phyloP scores from a whole-genome alignment of 30 jellyfish, hydroid and myxozoan species.

The Hydra vulgaris region DNA sequence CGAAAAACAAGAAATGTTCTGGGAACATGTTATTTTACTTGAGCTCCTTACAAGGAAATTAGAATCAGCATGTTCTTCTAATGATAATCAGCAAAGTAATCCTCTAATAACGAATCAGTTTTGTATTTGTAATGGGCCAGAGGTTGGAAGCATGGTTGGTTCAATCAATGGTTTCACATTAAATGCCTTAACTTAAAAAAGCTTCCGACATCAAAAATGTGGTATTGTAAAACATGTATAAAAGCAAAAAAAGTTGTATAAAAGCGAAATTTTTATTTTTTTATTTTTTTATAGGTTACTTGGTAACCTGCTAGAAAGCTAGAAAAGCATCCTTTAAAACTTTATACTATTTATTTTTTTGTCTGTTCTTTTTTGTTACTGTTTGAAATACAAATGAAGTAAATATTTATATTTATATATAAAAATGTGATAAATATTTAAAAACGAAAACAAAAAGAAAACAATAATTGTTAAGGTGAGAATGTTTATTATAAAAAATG shows the following conservation, averaged over 20 bases:
- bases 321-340: neutral
- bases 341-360: neutral
- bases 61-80: conserved; percentile 2
- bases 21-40: conserved; percentile 1
- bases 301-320: neutral
- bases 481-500: neutral
- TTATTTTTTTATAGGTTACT: neutral
- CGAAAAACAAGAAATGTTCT: conserved; percentile 6
- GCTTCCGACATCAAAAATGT: conserved; percentile 5
- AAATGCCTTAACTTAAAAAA: conserved; percentile 7
- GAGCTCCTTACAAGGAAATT: conserved; percentile 14
- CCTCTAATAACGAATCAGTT: neutral
- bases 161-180: conserved; percentile 8
- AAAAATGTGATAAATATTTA: neutral
- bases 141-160: conserved; percentile 9
- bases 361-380: neutral
- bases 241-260: conserved; percentile 1
- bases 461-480: neutral
- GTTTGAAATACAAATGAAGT: neutral
- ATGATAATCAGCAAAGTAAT: neutral
- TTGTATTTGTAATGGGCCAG: conserved; percentile 4
- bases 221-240: conserved; percentile 5
- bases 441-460: neutral
- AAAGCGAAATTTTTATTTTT: neutral
- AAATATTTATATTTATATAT: no score